Base-by-base conservation (phyloP, 1,140 invertebrate species). In the Grapholita molesta region DNA sequence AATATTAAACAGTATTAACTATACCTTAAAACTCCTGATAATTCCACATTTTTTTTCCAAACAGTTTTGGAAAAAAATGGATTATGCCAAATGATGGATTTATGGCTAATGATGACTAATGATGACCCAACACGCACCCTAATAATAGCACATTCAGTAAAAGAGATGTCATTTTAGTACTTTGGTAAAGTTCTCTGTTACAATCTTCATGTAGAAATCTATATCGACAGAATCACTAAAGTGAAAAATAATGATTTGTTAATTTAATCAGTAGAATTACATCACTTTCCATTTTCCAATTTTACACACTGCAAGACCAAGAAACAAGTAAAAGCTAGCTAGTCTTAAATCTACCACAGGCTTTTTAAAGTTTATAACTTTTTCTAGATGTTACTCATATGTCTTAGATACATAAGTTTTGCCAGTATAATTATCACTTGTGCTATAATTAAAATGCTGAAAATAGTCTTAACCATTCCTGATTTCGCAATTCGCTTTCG, bases 331-430 rank as follows among this genome's bases (percentile, higher is more conserved):
- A 61, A 61, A 61, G 24, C 55, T 61, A 61, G 55, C 25, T 61
- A 28, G 53, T 32, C 28, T 32, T 61, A 28, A 15, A 61, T 61
- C 28, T 32, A 61, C 25, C 55, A 12, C 24, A 15, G 25, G 28
- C 55, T 61, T 61, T 61, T n/a, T 61, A n/a, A n/a, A n/a, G n/a
- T n/a, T n/a, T n/a, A n/a, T n/a, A 61, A 11, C 55, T 61, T 7
- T 30, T 61, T 61, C 55, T 61, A 61, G 55, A 30, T 61, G 55
- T 61, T 61, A 30, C 32, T 61, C 55, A 61, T 61, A 61, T 32
- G 25, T 30, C 28, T 61, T 61, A 61, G 12, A 25, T 57, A 57
- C 1, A 28, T 48, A 48, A 21, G 42, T 48, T 48, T 15, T 48
- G 18, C 2, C 7, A 42, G 18, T 21, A 48, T 48, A 48, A 21